Evolutionary conservation across 2,113 vertebrate genomes (phyloP).

Genomic region (Epinephelus fuscoguttatus): DNA sequence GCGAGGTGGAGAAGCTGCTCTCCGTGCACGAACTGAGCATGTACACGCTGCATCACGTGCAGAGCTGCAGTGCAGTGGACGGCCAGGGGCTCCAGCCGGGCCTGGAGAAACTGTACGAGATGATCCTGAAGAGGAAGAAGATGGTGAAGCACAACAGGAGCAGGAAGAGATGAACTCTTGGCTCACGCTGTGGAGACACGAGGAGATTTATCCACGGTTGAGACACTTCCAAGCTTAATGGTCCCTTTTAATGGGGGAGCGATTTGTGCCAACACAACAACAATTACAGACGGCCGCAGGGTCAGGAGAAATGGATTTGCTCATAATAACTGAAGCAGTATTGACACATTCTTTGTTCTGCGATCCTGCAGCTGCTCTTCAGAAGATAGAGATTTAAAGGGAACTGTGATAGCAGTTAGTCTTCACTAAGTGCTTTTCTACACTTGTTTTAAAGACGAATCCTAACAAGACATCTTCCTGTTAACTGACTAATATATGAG

Average conservation of each 20-base stretch:
- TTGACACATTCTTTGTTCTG: slow-evolving; percentile 64
- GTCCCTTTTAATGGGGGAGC: slow-evolving; percentile 59
- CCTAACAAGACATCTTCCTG: slow-evolving; percentile 33
- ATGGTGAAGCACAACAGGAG: slow-evolving; percentile 85
- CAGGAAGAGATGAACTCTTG: slow-evolving; percentile 85
- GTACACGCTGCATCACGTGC: slow-evolving; percentile 87
- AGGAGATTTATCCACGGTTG: slow-evolving; percentile 47
- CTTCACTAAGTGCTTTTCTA: slow-evolving; percentile 64
- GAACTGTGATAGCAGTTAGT: slow-evolving; percentile 65
- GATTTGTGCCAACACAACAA: slow-evolving; percentile 66
- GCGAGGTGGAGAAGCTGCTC: slow-evolving; percentile 90
- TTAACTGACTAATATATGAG: slow-evolving; percentile 21
- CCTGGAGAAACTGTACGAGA: slow-evolving; percentile 91
- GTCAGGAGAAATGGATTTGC: slow-evolving; percentile 73
- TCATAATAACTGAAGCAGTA: slow-evolving; percentile 72
- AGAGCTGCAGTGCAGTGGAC: slow-evolving; percentile 91
- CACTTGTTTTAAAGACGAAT: slow-evolving; percentile 49
- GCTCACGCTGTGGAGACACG: background rate
- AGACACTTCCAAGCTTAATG: slow-evolving; percentile 61
- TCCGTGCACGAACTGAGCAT: slow-evolving; percentile 87
- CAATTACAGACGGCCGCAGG: slow-evolving; percentile 60
- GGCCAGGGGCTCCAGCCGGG: slow-evolving; percentile 89
- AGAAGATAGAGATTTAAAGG: slow-evolving; percentile 57
- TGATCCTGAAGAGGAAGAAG: slow-evolving; percentile 93
- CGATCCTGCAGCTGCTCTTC: slow-evolving; percentile 58